Base-by-base conservation (phyloP, 2,113 vertebrate species). In the Xiphias gladius region DNA sequence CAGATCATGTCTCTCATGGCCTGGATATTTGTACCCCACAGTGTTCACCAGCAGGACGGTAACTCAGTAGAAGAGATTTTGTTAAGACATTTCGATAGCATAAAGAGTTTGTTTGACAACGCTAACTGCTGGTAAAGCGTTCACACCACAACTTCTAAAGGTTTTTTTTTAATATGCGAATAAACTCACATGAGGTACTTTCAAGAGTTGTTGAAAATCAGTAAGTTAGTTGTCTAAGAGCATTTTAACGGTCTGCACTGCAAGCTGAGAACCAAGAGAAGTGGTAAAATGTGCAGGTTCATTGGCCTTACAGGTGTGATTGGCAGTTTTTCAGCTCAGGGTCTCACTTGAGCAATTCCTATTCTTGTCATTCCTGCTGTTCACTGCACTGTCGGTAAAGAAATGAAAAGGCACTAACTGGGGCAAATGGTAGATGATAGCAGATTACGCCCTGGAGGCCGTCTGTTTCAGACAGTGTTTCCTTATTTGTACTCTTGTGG, bases 351-450 rank as follows among this genome's bases (percentile, higher is more conserved):
- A 80, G 83, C 76, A 74, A 76, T 80, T 86, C 77, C 37, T 77
- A 78, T 70, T 91, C 69, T 79, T 80, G 85, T 89, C 79, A 66
- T 50, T 88, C 55, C 81, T 20, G 67, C 76, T 82, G 85, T 57
- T 84, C 65, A 19, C 59, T 62, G 67, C 65, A 41, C 81, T 70
- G 84, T 79, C 79, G 66, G 79, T 76, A 43, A 81, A 74, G 41
- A 78, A 86, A 90, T 87, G 79, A 87, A 90, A 89, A 88, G 76
- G 57, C 79, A 73, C 85, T 72, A 86, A 87, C 70, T 67, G 85
- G 85, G 85, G 43, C 54, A 85, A 84, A 88, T 88, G 76, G 78
- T 79, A 83, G 85, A 65, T 82, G 88, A 89, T 62, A 1, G 80
- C 76, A 69, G 76, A 79, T 85, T 80, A 85, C 43, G 24, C 67